Evolutionary conservation across 2,888 invertebrate genomes (phyloP).

Genomic region (Pristionchus mayeri): DNA sequence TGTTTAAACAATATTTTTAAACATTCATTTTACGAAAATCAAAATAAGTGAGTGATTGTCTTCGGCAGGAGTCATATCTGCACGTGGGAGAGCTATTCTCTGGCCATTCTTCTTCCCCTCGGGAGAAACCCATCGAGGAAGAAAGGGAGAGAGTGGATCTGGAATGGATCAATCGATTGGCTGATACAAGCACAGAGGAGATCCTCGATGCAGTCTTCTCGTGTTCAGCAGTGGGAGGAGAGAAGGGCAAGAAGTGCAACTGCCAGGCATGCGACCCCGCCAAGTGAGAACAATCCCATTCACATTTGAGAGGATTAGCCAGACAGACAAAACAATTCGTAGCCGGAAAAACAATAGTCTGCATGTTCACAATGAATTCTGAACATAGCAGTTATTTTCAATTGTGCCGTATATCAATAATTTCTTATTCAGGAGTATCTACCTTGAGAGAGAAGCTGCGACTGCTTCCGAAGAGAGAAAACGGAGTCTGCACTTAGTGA

Average conservation of each 20-base stretch:
- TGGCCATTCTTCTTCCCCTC: not conserved
- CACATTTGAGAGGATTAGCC: too few relatives aligned
- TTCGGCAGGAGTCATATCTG: constrained; percentile 39
- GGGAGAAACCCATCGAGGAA: not conserved
- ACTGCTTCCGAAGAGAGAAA: constrained; percentile 37
- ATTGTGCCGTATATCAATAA: not conserved
- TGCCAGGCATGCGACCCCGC: constrained; percentile 45
- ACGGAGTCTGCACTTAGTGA: constrained; percentile 38
- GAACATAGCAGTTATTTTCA: too few relatives aligned
- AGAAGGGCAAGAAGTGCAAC: constrained; percentile 22
- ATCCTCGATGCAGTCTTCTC: constrained; percentile 18
- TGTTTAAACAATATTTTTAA: not conserved
- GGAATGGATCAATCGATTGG: constrained; percentile 37
- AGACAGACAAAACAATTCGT: too few relatives aligned
- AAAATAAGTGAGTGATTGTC: not conserved
- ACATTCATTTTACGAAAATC: not conserved
- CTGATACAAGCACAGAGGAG: constrained; percentile 18
- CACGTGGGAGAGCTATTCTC: constrained; percentile 38
- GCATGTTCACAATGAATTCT: too few relatives aligned
- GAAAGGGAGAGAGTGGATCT: not conserved
- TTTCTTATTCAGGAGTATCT: constrained; percentile 36
- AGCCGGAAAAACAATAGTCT: too few relatives aligned
- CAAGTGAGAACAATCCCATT: too few relatives aligned
- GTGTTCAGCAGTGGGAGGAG: not conserved
- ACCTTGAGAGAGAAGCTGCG: constrained; percentile 26